Conservation (phyloP, 2,797 vertebrate species). For the Mionectes olivaceus region DNA sequence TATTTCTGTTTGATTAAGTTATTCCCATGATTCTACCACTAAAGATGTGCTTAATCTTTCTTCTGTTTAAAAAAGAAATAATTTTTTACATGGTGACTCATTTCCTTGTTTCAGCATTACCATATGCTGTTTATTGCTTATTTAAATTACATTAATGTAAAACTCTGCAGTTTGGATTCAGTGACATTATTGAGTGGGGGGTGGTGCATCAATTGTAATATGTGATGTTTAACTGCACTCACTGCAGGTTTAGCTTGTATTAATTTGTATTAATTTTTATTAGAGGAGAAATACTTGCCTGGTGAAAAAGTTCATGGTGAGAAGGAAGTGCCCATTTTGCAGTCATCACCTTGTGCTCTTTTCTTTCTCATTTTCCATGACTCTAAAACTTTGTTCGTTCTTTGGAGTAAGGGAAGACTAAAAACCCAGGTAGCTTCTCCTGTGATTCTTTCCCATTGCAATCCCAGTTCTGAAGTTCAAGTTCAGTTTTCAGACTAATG, state of each 20-base stretch:
- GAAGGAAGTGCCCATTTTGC: background rate
- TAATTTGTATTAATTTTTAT: background rate
- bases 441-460: background rate
- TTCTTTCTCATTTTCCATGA: background rate
- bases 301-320: background rate
- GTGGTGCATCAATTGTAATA: background rate
- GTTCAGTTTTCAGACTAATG: background rate
- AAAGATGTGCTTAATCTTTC: background rate
- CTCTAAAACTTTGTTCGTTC: background rate
- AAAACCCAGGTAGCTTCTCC: background rate
- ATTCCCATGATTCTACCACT: background rate
- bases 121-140: background rate
- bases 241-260: background rate
- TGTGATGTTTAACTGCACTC: background rate
- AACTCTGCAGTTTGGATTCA: background rate
- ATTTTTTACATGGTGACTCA: background rate
- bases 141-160: background rate
- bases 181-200: background rate
- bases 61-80: background rate
- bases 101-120: background rate
- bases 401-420: background rate
- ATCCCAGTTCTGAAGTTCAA: background rate
- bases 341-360: background rate
- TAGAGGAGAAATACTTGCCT: background rate
- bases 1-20: background rate